Evolutionary conservation across 2,888 invertebrate genomes (phyloP).

Genomic region (Bombyx huttoni): DNA sequence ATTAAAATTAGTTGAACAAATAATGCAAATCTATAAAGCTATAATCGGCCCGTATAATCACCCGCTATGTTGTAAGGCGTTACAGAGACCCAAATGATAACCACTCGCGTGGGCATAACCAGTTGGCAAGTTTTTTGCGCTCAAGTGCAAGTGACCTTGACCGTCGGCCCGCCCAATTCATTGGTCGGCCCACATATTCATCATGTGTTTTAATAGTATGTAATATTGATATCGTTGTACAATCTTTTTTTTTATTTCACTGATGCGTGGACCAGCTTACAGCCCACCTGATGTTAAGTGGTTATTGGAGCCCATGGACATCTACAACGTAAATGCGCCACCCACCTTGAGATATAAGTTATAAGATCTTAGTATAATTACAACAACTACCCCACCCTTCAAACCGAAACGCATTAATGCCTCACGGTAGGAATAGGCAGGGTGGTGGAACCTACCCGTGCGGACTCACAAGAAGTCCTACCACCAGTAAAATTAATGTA

Average conservation of each 20-base stretch:
- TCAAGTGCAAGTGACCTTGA: slow-evolving; percentile 63
- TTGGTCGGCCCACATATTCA: slow-evolving; percentile 25
- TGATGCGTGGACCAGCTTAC: too few relatives aligned
- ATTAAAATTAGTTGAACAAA: slow-evolving; percentile 3
- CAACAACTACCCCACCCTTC: too few relatives aligned
- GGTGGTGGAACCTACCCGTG: too few relatives aligned
- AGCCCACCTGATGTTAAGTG: too few relatives aligned
- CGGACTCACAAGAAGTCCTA: too few relatives aligned
- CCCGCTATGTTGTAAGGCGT: slow-evolving; percentile 5
- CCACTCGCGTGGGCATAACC: slow-evolving; percentile 50
- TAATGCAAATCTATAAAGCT: slow-evolving; percentile 14
- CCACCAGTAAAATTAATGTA: too few relatives aligned
- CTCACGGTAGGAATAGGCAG: too few relatives aligned
- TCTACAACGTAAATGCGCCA: too few relatives aligned
- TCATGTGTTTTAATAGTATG: slow-evolving; percentile 9
- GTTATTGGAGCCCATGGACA: too few relatives aligned
- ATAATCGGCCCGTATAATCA: slow-evolving; percentile 24
- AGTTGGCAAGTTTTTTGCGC: slow-evolving; percentile 54
- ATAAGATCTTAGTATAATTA: too few relatives aligned
- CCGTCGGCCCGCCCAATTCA: slow-evolving; percentile 45
- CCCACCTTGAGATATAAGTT: too few relatives aligned
- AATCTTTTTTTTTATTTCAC: not conserved
- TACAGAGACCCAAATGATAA: slow-evolving; percentile 17
- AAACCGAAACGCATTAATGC: too few relatives aligned
- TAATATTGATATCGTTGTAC: not conserved